Evolutionary conservation across 1,140 invertebrate species (phyloP).

Genomic region (Euura saliciscinereae): DNA sequence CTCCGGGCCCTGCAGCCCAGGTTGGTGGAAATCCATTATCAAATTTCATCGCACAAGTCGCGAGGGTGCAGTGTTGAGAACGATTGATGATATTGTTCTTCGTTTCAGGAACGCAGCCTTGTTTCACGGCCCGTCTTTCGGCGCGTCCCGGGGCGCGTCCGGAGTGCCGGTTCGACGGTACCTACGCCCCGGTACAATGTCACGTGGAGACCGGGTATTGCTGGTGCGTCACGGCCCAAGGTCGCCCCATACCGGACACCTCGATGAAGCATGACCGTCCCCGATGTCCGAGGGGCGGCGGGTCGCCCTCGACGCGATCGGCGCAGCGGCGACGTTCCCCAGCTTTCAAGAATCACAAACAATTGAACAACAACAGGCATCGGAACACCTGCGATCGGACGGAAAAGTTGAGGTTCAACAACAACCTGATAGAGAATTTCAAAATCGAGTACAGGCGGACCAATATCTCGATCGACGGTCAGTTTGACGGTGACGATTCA

Average conservation of each 20-base stretch:
- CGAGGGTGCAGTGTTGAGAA: not conserved
- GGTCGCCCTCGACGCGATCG: constrained; percentile 37
- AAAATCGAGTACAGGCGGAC: constrained; percentile 74
- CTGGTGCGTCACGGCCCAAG: constrained; percentile 84
- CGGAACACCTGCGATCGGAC: constrained; percentile 67
- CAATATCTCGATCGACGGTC: constrained; percentile 51
- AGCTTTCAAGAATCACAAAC: constrained; percentile 47
- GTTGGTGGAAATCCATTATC: constrained; percentile 53
- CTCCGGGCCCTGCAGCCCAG: constrained; percentile 69
- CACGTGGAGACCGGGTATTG: constrained; percentile 76
- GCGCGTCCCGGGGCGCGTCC: constrained; percentile 56
- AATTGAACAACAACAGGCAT: constrained; percentile 41
- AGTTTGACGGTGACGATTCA: constrained; percentile 14
- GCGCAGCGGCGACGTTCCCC: constrained; percentile 46
- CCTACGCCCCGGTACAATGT: constrained; percentile 84
- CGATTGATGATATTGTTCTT: not conserved
- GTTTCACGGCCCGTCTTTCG: constrained; percentile 58
- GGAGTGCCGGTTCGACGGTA: constrained; percentile 79
- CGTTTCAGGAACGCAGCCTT: constrained; percentile 52
- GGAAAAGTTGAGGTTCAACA: constrained; percentile 81
- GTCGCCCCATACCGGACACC: constrained; percentile 78
- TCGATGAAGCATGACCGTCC: constrained; percentile 72
- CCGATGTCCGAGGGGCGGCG: constrained; percentile 62
- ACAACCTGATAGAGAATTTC: constrained; percentile 82
- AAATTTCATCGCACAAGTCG: not conserved